Evolutionary conservation across 2,888 invertebrate species (phyloP).

Genomic region (Nemotelus pantherinus): DNA sequence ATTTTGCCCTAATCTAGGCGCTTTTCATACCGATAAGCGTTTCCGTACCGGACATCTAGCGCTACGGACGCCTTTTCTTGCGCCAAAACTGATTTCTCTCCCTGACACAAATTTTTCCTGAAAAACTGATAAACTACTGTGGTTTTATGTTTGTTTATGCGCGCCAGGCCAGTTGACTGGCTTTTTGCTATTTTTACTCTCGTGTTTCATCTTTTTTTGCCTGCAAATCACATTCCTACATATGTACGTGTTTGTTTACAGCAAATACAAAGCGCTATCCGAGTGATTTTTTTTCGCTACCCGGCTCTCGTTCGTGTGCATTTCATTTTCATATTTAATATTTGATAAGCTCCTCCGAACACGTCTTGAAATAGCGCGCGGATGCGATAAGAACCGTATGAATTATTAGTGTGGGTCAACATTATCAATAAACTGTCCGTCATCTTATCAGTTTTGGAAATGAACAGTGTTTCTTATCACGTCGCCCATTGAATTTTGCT

Average conservation of each 20-base stretch:
- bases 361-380: background rate
- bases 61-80: too few species aligned
- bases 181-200: background rate
- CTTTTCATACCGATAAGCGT: too few species aligned
- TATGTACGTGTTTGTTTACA: background rate
- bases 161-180: background rate
- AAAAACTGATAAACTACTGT: background rate
- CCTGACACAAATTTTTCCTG: constrained; percentile 16
- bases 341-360: background rate
- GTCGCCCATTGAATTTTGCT: constrained; percentile 9
- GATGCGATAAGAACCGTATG: background rate
- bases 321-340: background rate
- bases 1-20: too few species aligned
- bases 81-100: background rate
- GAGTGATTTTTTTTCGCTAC: background rate
- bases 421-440: constrained; percentile 17
- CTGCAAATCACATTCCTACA: background rate
- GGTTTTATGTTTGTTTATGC: background rate
- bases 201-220: background rate
- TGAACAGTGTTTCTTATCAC: background rate
- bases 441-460: constrained; percentile 24
- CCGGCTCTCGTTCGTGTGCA: background rate
- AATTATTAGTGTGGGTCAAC: constrained; percentile 28
- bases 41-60: too few species aligned
- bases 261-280: background rate